These are phyloP conservation scores for Darevskia mixta DNA, from an alignment of 2,797 vertebrate species.

Conservation along the genomic window DNA sequence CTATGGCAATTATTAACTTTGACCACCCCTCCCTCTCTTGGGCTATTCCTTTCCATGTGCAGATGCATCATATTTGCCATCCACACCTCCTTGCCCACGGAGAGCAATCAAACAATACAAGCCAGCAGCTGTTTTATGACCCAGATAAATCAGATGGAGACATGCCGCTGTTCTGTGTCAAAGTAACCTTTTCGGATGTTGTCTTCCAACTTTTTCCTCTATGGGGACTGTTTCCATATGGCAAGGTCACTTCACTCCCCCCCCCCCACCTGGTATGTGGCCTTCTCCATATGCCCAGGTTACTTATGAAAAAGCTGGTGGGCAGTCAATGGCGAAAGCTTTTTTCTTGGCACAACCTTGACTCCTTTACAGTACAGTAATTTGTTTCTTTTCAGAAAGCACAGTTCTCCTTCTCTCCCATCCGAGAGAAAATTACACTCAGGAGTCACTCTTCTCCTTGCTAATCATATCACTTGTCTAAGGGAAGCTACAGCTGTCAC, in stretches of 20 bases:
- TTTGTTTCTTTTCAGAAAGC: background rate
- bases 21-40: background rate
- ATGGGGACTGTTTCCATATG: slow-evolving; percentile 26
- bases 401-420: slow-evolving; percentile 4
- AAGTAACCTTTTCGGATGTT: slow-evolving; percentile 22
- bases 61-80: slow-evolving; percentile 7
- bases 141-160: slow-evolving; percentile 29
- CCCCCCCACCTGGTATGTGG: background rate
- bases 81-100: background rate
- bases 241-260: slow-evolving; percentile 23
- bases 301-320: slow-evolving; percentile 11
- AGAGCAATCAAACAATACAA: slow-evolving; percentile 6
- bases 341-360: slow-evolving; percentile 4
- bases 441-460: slow-evolving; percentile 13
- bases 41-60: background rate
- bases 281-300: slow-evolving; percentile 29
- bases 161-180: slow-evolving; percentile 20
- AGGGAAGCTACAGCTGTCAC: slow-evolving; percentile 10
- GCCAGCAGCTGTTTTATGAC: background rate
- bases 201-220: background rate
- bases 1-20: background rate
- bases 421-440: background rate
- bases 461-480: background rate
- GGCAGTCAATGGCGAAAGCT: background rate
- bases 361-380: background rate